Evolutionary conservation across 2,113 vertebrate genomes (phyloP).

Genomic region (Peucedramus taeniatus): DNA sequence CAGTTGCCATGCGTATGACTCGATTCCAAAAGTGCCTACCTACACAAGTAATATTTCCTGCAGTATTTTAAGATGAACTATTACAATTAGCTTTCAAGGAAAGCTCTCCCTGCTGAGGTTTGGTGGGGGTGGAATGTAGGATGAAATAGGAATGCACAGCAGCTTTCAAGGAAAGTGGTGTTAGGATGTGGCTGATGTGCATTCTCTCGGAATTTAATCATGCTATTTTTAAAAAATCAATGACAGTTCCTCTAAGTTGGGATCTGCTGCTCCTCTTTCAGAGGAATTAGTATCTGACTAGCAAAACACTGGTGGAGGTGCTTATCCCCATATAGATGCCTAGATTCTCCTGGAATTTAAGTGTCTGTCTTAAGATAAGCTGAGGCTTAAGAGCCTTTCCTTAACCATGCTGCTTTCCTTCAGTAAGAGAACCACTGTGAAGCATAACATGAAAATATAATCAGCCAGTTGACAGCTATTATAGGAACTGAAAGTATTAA

Average conservation of each 20-base stretch:
- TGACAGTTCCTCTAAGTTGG: background rate
- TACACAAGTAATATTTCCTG: background rate
- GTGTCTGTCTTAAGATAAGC: background rate
- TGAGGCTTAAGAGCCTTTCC: background rate
- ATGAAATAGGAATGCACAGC: background rate
- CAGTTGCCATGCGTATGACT: slow-evolving; percentile 14
- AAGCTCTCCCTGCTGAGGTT: slow-evolving; percentile 2
- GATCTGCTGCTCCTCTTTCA: background rate
- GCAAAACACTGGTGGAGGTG: background rate
- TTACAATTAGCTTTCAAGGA: background rate
- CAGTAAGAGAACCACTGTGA: background rate
- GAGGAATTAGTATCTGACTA: background rate
- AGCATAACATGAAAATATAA: background rate
- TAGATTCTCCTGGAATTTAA: background rate
- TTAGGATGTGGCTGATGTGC: background rate
- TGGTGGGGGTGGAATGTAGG: background rate
- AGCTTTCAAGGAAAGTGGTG: slow-evolving; percentile 16
- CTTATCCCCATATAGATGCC: background rate
- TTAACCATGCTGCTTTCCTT: background rate
- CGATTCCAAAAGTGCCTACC: background rate
- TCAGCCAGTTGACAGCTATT: background rate
- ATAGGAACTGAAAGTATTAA: background rate
- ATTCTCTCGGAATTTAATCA: background rate
- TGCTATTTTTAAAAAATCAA: slow-evolving; percentile 32
- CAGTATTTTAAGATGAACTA: background rate